Conservation (phyloP, 2,113 vertebrate genomes). For the Atlantisia rogersi region DNA sequence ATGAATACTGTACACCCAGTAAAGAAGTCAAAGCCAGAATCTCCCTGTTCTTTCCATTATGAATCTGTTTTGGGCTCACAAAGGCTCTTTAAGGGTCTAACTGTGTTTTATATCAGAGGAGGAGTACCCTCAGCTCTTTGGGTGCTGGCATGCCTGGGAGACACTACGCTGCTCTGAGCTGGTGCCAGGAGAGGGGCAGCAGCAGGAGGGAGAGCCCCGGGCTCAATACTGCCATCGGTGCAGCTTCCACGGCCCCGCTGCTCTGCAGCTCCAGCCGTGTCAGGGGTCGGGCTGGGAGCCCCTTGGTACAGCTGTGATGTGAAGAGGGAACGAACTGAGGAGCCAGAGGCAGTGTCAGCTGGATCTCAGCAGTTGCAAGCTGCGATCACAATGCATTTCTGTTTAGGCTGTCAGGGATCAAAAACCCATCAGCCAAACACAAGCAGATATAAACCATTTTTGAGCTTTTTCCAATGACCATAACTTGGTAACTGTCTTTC, state of each 20-base stretch:
- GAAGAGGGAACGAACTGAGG: not conserved
- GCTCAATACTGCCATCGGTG: rapidly evolving
- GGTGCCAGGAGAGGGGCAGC: too few species aligned
- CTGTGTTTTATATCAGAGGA: not conserved
- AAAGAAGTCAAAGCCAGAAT: not conserved
- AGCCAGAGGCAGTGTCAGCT: not conserved
- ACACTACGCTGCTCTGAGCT: not conserved
- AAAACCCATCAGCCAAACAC: not conserved
- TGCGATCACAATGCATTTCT: not conserved
- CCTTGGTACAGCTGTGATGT: rapidly evolving
- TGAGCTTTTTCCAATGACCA: not conserved
- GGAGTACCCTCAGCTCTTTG: not conserved
- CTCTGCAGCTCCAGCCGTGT: not conserved
- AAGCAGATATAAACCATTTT: not conserved
- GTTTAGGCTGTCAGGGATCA: not conserved
- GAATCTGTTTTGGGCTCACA: not conserved
- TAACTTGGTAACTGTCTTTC: not conserved
- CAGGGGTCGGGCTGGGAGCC: not conserved
- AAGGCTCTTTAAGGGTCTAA: not conserved
- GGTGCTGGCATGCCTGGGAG: rapidly evolving
- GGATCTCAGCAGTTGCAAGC: not conserved
- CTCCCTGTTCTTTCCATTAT: not conserved
- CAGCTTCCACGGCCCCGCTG: rapidly evolving
- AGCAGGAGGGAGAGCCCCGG: not conserved
- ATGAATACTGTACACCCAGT: not conserved